A percentile compares a stretch with the other conserved stretches of the same genome.
Conservation (phyloP, 2,797 vertebrate species). For the Bryconaethiops microstoma region DNA sequence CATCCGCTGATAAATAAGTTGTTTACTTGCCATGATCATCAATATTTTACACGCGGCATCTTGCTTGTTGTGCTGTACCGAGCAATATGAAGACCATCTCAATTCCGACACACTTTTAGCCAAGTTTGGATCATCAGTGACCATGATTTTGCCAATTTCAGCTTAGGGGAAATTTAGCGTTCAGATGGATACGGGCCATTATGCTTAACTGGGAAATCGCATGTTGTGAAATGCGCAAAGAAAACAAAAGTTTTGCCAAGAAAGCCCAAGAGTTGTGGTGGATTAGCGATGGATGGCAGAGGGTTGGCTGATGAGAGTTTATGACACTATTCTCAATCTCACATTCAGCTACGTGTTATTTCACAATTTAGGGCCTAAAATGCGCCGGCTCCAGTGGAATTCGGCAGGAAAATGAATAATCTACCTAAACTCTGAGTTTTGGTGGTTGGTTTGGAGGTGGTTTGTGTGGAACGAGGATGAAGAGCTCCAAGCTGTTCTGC, state of each 20-base stretch:
- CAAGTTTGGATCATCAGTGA: neutral
- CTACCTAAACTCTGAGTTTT: too few species aligned
- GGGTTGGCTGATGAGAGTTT: too few species aligned
- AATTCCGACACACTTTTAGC: neutral
- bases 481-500: neutral
- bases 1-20: slow-evolving; percentile 39
- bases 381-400: neutral
- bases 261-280: slow-evolving; percentile 5
- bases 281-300: neutral
- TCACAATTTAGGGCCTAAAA: neutral
- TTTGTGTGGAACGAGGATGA: slow-evolving; percentile 3
- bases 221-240: neutral
- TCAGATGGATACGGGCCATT: neutral
- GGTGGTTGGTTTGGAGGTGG: neutral
- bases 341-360: too few species aligned
- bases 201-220: slow-evolving; percentile 12
- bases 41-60: slow-evolving; percentile 33
- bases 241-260: neutral
- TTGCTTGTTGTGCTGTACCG: neutral
- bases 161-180: neutral
- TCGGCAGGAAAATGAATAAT: neutral
- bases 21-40: slow-evolving; percentile 31
- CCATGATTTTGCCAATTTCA: neutral
- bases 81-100: neutral
- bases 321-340: neutral